Percentiles rank a stretch among this genome's conserved stretches.
These are phyloP conservation scores for Cyprichromis sp. DNA, from an alignment of 2,113 vertebrate genomes.

Conservation along the genomic window DNA sequence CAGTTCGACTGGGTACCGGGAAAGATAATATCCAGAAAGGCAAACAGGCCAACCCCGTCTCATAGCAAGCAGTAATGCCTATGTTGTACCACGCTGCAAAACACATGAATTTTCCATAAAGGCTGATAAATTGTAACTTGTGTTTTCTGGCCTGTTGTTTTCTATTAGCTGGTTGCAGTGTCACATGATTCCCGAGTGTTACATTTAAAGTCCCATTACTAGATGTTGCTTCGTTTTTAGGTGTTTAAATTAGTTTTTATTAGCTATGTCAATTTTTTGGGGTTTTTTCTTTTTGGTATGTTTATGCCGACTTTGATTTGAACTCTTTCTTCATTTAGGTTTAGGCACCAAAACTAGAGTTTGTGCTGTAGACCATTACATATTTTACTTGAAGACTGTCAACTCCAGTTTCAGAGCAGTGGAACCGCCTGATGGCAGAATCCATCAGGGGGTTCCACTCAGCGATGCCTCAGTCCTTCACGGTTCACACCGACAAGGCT, in stretches of 20 bases:
- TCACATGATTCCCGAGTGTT: neutral
- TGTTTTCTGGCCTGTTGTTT: neutral
- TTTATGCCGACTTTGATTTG: neutral
- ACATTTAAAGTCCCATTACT: neutral
- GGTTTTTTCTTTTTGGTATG: neutral
- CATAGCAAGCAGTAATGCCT: neutral
- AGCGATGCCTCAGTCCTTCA: neutral
- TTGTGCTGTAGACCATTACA: neutral
- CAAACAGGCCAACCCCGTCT: neutral
- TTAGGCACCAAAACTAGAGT: neutral
- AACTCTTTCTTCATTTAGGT: slow-evolving; percentile 8
- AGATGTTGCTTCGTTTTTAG: neutral
- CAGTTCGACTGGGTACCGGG: neutral
- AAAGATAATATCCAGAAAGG: neutral
- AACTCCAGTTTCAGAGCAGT: neutral
- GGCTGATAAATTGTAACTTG: neutral
- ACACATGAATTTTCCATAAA: neutral
- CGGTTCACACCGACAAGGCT: neutral
- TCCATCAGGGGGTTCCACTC: neutral
- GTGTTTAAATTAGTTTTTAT: neutral
- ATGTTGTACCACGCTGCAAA: neutral
- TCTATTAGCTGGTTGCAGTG: neutral
- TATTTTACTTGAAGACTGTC: neutral
- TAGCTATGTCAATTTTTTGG: neutral
- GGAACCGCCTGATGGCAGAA: neutral